A percentile compares a stretch with the other conserved stretches of the same genome.
phyloP scores from a whole-genome alignment of 2,888 invertebrate species.

The Anorthoa munda region DNA sequence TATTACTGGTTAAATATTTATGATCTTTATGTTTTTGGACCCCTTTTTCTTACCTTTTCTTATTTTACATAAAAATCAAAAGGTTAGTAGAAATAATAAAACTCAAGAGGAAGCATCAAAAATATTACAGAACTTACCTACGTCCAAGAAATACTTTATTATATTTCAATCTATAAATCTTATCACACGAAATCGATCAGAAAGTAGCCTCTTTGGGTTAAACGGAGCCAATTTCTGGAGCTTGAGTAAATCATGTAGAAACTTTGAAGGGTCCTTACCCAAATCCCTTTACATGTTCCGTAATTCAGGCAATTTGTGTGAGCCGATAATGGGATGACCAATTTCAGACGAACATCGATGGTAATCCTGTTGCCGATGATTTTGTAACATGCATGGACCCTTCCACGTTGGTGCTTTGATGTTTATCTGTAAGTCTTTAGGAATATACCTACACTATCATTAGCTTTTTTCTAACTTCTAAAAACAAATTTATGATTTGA shows the following conservation, averaged over 20 bases:
- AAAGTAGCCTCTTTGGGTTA: slow-evolving; percentile 8
- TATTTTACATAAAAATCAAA: too few relatives aligned
- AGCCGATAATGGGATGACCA: slow-evolving; percentile 53
- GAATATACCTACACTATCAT: background rate
- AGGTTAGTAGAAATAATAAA: too few relatives aligned
- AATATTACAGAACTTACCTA: too few relatives aligned
- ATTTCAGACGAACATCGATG: slow-evolving; percentile 46
- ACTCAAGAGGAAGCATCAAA: too few relatives aligned
- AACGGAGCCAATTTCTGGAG: slow-evolving; percentile 37
- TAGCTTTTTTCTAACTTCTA: background rate
- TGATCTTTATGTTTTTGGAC: background rate
- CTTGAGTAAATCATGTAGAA: slow-evolving; percentile 42
- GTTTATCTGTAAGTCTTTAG: background rate
- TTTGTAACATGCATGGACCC: slow-evolving; percentile 28
- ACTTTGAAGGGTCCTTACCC: slow-evolving; percentile 45
- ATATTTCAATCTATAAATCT: background rate
- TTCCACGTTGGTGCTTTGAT: slow-evolving; percentile 12
- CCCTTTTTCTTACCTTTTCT: too few relatives aligned
- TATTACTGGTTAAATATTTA: slow-evolving; percentile 5
- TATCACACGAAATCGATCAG: slow-evolving; percentile 7
- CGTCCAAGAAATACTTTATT: background rate
- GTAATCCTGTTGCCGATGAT: slow-evolving; percentile 55
- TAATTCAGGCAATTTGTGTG: slow-evolving; percentile 58
- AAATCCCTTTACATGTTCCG: slow-evolving; percentile 55
- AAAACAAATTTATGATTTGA: background rate